Base-by-base conservation (phyloP, 2,888 invertebrate genomes). In the Onthophagus sagittarius region DNA sequence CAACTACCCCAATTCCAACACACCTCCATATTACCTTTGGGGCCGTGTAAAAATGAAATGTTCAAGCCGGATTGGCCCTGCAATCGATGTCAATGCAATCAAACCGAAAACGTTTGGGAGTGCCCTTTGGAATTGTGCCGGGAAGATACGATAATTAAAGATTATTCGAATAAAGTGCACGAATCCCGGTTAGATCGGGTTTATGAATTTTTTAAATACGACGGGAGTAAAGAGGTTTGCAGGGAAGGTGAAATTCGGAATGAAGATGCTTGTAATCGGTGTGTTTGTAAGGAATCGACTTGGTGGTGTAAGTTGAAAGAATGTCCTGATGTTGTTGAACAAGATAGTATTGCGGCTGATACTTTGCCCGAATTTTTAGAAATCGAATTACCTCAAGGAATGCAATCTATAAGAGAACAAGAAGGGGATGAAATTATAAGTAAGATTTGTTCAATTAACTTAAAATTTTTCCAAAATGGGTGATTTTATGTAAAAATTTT, bases 31-130 rank as follows among this genome's bases (percentile, higher is more conserved):
- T 23, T 64, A 15, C 64, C 64, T n/a, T 64, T 64, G 5, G 64
- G 64, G 0, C 64, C 64, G n/a, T 64, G 64, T 23, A 64, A 14
- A 64, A 9, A 64, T 64, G 64, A 64, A 14, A 64, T 23, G 9
- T 64, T 64, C 64, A 64, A 64, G 5, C 64, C 64, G 9, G 64
- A 64, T 14, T 64, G 64, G 64, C 64, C 64, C 9, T 64, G 64
- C 64, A 64, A 64, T 23, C 15, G 64, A 15, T 64, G 64, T 13
- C 64, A 15, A 13, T 64, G 64, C 13, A 64, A 63, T 15, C 23
- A 23, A 23, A 7, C 63, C 15, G 15, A 64, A 15, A 64, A 64
- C 64, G 64, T 64, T n/a, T 64, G 64, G 64, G 64, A 64, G 5
- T 64, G 64, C 14, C 64, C 64, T 64, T 23, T 64, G 64, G 64